Evolutionary conservation across 2,113 vertebrate species (phyloP).

Genomic region (Etheostoma spectabile): DNA sequence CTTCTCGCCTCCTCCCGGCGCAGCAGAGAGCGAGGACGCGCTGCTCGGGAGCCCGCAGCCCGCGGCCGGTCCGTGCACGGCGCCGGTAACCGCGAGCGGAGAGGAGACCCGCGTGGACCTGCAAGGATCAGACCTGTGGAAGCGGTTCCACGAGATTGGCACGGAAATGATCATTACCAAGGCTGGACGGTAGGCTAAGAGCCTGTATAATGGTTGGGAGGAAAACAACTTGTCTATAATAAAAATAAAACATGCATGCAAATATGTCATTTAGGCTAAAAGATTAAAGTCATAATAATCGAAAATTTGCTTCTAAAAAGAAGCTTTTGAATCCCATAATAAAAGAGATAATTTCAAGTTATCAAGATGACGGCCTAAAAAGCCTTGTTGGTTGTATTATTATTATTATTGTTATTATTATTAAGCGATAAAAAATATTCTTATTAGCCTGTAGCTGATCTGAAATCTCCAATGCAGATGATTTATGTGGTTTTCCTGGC

Average conservation of each 20-base stretch:
- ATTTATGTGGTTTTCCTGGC: conserved; percentile 62
- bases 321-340: not conserved
- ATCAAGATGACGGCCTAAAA: not conserved
- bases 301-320: not conserved
- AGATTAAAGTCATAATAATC: not conserved
- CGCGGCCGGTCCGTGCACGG: conserved; percentile 75
- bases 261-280: not conserved
- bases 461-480: conserved; percentile 12
- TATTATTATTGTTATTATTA: not conserved
- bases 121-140: conserved; percentile 97
- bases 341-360: not conserved
- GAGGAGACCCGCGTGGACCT: conserved; percentile 90
- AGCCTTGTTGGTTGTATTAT: not conserved
- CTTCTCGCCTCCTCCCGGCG: conserved; percentile 30
- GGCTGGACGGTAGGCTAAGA: conserved; percentile 89
- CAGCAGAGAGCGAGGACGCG: conserved; percentile 89
- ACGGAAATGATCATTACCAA: conserved; percentile 99
- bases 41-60: conserved; percentile 82
- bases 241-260: not conserved
- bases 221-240: not conserved
- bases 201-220: fast-evolving
- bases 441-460: not conserved
- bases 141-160: conserved; percentile 97
- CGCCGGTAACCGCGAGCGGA: conserved; percentile 67
- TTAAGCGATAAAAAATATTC: not conserved